These are phyloP conservation scores for Neoaliturus tenellus DNA, from an alignment of 2,888 invertebrate species.

Conservation along the genomic window DNA sequence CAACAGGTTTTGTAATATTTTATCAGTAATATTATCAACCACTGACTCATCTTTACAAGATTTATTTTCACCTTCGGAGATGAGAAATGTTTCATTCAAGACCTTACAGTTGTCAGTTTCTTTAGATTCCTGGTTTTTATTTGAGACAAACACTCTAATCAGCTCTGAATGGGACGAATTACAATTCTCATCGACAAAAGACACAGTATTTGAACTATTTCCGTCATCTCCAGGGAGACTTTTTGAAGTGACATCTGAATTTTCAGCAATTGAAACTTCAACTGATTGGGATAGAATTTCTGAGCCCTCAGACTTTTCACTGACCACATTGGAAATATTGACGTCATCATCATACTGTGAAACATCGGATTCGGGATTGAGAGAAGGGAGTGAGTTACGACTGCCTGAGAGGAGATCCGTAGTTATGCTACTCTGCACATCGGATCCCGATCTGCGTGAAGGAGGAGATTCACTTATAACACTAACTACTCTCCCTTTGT, in stretches of 20 bases:
- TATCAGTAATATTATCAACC: conserved; percentile 61
- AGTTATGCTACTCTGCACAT: background rate
- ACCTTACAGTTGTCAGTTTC: background rate
- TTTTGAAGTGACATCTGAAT: background rate
- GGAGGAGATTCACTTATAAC: conserved; percentile 24
- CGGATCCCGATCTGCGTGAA: background rate
- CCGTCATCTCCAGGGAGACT: background rate
- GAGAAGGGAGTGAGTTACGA: background rate
- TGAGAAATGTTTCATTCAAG: conserved; percentile 22
- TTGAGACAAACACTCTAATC: conserved; percentile 30
- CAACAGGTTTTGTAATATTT: conserved; percentile 57
- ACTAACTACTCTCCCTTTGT: conserved; percentile 17
- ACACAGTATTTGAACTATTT: background rate
- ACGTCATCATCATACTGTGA: background rate
- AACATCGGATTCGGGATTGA: background rate
- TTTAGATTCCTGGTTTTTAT: background rate
- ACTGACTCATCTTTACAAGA: conserved; percentile 11
- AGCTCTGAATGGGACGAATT: background rate
- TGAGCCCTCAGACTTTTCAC: background rate
- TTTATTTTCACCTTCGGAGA: conserved; percentile 6
- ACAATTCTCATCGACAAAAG: background rate
- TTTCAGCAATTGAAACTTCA: background rate
- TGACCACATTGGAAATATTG: background rate
- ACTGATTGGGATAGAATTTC: background rate
- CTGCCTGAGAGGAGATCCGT: background rate